A percentile compares a stretch with the other conserved stretches of the same genome.
Evolutionary conservation across 2,888 invertebrate genomes (phyloP).

Genomic region (Megalurothrips usitatus): DNA sequence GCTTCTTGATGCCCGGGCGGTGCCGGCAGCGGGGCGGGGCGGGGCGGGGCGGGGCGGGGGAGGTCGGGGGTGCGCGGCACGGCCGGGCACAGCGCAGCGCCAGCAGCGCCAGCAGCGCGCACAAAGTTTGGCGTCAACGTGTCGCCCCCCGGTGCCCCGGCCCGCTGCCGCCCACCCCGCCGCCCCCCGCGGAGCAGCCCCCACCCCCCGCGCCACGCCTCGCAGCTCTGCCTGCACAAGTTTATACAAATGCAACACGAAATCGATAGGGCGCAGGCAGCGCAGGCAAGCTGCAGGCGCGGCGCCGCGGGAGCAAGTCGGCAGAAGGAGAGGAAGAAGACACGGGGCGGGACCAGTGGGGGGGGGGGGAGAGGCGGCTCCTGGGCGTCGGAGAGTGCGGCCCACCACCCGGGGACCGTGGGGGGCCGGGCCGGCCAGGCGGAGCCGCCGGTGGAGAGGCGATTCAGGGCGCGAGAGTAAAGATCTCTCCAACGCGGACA

Average conservation of each 20-base stretch:
- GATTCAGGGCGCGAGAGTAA: too few species aligned
- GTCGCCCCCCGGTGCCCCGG: neutral
- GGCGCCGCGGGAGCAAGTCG: neutral
- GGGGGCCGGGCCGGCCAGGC: too few species aligned
- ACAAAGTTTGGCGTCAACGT: conserved; percentile 6
- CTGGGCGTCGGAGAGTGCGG: too few species aligned
- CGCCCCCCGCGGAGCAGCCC: neutral
- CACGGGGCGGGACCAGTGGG: too few species aligned
- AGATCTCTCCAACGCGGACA: too few species aligned
- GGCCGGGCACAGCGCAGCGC: neutral
- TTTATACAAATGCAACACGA: conserved; percentile 11
- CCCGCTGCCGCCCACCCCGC: neutral
- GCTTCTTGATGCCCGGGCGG: neutral
- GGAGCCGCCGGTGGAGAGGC: too few species aligned
- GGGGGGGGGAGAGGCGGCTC: too few species aligned
- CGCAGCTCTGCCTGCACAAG: neutral
- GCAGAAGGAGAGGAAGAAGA: too few species aligned
- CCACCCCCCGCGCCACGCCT: neutral
- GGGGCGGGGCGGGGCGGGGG: too few species aligned
- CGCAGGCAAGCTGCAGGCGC: neutral
- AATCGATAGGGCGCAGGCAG: conserved; percentile 6
- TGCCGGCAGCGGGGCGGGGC: too few species aligned
- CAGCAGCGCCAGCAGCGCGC: neutral
- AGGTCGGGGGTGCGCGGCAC: neutral
- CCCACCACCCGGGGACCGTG: too few species aligned